Conservation (phyloP, 1,140 invertebrate genomes). For the Paralvinella palmiformis region DNA sequence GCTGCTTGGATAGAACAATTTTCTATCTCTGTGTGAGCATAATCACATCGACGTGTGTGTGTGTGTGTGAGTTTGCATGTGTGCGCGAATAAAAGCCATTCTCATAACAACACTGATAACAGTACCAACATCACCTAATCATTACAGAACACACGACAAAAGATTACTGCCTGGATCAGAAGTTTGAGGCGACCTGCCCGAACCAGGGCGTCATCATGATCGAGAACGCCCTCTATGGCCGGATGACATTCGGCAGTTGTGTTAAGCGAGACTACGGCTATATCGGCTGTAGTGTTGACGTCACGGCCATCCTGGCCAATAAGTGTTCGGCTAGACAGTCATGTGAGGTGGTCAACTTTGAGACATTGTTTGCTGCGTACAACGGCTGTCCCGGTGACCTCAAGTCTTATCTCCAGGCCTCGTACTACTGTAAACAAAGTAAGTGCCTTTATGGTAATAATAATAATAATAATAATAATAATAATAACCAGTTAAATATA, state of each 20-base stretch:
- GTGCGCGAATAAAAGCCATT: too few species aligned
- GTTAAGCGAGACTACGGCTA: conserved; percentile 17
- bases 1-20: too few species aligned
- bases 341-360: conserved; percentile 5
- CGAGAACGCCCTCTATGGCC: conserved; percentile 11
- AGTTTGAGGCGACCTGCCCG: not conserved
- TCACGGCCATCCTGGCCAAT: not conserved
- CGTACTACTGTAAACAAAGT: conserved; percentile 10
- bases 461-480: not conserved
- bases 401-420: conserved; percentile 7
- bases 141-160: too few species aligned
- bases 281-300: conserved; percentile 10
- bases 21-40: too few species aligned
- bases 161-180: conserved; percentile 12
- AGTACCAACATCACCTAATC: too few species aligned
- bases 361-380: conserved; percentile 6
- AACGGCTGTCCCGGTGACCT: conserved; percentile 12
- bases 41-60: too few species aligned
- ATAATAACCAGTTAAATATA: not conserved
- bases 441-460: not conserved
- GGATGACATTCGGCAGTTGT: conserved; percentile 12
- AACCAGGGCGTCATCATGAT: conserved; percentile 4
- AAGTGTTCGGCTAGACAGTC: conserved; percentile 6
- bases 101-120: too few species aligned
- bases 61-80: too few species aligned